A percentile compares a stretch with the other conserved stretches of the same genome.
Evolutionary conservation across 37 sponge, comb jelly and placozoan species (phyloP).

Genomic region (Theonella swinhoei): DNA sequence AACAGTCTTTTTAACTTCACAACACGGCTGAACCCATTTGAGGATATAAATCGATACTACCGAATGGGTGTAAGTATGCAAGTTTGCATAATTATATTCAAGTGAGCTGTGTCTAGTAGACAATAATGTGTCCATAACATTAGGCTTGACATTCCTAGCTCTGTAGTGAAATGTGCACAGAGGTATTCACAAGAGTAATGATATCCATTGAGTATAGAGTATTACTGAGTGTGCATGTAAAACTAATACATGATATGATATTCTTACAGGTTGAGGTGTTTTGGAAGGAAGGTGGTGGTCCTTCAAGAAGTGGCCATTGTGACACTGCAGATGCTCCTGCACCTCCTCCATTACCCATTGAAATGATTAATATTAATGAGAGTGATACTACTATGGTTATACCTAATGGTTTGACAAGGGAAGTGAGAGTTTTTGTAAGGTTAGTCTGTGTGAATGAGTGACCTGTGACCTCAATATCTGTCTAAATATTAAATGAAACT

Average conservation of each 20-base stretch:
- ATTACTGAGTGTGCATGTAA: too few species aligned
- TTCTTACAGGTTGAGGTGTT: not conserved
- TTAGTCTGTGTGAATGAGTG: not conserved
- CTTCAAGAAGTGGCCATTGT: not conserved
- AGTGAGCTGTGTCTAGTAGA: not conserved
- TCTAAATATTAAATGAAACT: too few species aligned
- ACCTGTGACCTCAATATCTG: too few species aligned
- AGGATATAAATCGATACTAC: not conserved
- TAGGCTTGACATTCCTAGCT: not conserved
- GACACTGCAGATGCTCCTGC: not conserved
- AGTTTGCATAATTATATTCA: too few species aligned
- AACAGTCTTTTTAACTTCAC: not conserved
- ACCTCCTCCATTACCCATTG: not conserved
- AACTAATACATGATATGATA: too few species aligned
- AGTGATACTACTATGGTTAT: not conserved
- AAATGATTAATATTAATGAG: too few species aligned
- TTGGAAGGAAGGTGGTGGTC: not conserved
- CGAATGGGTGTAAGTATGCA: not conserved
- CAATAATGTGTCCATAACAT: not conserved
- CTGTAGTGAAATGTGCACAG: too few species aligned
- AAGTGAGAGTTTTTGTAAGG: not conserved
- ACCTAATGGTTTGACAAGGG: not conserved
- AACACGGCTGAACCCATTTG: not conserved
- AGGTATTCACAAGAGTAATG: too few species aligned
- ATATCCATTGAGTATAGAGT: too few species aligned